Evolutionary conservation across 2,797 vertebrate species (phyloP).

Genomic region (Mus spretus): DNA sequence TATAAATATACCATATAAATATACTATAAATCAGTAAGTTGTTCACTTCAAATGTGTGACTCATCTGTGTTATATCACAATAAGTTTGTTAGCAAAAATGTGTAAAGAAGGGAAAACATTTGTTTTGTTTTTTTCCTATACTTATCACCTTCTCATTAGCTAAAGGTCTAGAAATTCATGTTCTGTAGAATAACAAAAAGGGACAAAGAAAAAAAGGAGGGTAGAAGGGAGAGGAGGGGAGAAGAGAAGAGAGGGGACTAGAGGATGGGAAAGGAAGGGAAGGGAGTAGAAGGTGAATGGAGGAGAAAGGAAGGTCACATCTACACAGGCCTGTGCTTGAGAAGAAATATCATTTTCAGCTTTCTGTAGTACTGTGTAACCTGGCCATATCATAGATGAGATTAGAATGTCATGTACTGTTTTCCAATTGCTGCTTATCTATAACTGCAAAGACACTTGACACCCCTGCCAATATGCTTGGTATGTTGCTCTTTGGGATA

Average conservation of each 20-base stretch:
- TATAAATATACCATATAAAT: neutral
- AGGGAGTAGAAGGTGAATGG: too few species aligned
- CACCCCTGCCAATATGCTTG: neutral
- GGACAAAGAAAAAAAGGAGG: neutral
- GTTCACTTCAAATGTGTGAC: neutral
- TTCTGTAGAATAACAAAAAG: neutral
- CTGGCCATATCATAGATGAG: neutral
- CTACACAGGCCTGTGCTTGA: neutral
- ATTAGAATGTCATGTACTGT: conserved; percentile 3
- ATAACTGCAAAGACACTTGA: conserved; percentile 35
- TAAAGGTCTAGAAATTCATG: neutral
- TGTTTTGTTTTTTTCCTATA: neutral
- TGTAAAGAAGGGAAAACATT: neutral
- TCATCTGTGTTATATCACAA: neutral
- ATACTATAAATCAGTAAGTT: neutral
- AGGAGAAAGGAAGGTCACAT: neutral
- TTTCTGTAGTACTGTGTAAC: conserved; percentile 61
- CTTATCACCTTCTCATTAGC: neutral
- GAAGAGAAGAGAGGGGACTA: neutral
- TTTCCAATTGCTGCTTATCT: conserved; percentile 31
- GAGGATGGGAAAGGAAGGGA: too few species aligned
- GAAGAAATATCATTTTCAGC: conserved; percentile 27
- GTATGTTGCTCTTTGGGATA: conserved; percentile 26
- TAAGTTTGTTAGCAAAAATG: conserved; percentile 54
- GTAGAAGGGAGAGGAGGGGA: neutral